Evolutionary conservation across 2,797 vertebrate genomes (phyloP), one percentile per base, ranked within the genome.

Genomic region (Sebastes vulpes): DNA sequence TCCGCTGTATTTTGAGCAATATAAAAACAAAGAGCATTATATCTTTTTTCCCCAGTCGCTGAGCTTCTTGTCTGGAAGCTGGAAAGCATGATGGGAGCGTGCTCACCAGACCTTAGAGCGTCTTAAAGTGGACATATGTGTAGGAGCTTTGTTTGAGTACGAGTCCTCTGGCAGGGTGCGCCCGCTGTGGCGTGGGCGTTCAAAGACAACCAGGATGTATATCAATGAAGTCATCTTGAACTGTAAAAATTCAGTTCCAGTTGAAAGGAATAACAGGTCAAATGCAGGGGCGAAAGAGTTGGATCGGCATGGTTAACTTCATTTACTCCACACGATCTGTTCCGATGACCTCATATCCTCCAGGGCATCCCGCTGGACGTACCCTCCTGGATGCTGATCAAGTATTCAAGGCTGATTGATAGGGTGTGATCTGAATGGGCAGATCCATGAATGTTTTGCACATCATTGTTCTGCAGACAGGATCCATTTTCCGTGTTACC

Each of bases 311-410:
- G 63, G 29, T 86, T 79, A 61, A 57, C 79, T 89, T 90, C 75
- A 83, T 86, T 75, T 82, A 71, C 65, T 84, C 63, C 71, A 69
- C 72, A 53, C 84, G 78, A 85, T 89, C 93, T 85, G 57, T 50
- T 42, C 50, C 80, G 50, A 95, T 96, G 94, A 96, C 72, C 69
- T 96, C 86, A 97, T 96, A 96, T 97, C 96, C 96, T 97, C 93
- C 78, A 5, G 69, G 93, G 94, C 91, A 90, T 95, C 89, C 87
- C 83, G 83, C 93, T 95, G 96, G 95, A 96, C 75, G 9, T 92
- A 96, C 95, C 95, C 95, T 95, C 89, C 73, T 94, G 89, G 90
- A 93, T 82, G 91, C 94, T 76, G 94, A 89, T 92, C 89, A 94
- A 92, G 94, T 94, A 85, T 89, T 94, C 88, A 73, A 82, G 83